phyloP scores from a whole-genome alignment of 2,113 vertebrate genomes.

The Catharus minimus region DNA sequence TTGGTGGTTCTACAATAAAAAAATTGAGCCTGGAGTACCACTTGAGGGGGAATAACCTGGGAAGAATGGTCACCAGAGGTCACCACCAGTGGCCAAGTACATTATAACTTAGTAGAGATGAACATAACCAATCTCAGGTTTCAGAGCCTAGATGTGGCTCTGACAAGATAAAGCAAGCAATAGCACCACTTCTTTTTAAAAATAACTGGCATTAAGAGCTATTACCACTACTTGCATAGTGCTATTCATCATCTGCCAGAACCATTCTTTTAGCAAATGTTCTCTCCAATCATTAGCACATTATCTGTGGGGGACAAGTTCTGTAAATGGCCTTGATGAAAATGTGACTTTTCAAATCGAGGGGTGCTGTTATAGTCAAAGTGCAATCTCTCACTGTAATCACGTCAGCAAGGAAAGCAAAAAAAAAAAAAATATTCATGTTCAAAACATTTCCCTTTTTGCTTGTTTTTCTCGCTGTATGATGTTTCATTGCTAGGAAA shows the following conservation, averaged over 20 bases:
- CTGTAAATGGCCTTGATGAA: constrained; percentile 27
- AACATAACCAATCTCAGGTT: neutral
- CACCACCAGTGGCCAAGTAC: neutral
- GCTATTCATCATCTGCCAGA: constrained; percentile 22
- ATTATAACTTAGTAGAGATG: neutral
- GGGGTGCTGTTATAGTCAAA: constrained; percentile 5
- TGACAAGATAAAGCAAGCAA: constrained; percentile 2
- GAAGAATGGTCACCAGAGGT: neutral
- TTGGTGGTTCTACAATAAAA: neutral
- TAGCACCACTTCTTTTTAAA: neutral
- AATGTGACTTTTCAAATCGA: constrained; percentile 8
- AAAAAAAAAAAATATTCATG: constrained; percentile 15
- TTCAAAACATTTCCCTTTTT: constrained; percentile 28
- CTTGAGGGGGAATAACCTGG: neutral
- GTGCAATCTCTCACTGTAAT: constrained; percentile 4
- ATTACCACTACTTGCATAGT: constrained; percentile 6
- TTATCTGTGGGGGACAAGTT: constrained; percentile 27
- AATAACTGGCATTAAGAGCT: constrained; percentile 21
- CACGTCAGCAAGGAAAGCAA: neutral
- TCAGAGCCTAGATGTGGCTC: neutral
- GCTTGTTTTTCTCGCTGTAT: constrained; percentile 38
- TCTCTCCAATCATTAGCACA: constrained; percentile 25
- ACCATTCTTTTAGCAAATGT: constrained; percentile 22
- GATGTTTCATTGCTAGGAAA: constrained; percentile 46
- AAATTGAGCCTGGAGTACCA: neutral